These are phyloP conservation scores for Drosophila orena DNA, from an alignment of 1,140 invertebrate genomes.

Conservation along the genomic window DNA sequence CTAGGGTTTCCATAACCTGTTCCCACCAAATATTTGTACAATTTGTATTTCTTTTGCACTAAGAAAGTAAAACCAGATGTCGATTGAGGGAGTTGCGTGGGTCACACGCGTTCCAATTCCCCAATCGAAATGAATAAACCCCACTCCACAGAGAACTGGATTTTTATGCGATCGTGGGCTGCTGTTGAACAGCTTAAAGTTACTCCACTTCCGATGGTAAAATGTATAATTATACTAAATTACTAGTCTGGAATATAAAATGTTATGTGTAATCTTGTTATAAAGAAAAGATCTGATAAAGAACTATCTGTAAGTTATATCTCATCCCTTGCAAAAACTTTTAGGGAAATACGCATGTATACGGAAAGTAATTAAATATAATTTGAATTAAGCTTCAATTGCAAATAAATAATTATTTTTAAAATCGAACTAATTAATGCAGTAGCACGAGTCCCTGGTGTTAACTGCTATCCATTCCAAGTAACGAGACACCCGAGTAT, in stretches of 20 bases:
- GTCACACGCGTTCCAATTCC: slow-evolving; percentile 5
- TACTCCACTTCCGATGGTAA: background rate
- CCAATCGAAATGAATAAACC: slow-evolving; percentile 4
- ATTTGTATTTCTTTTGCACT: slow-evolving; percentile 31
- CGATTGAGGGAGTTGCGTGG: slow-evolving; percentile 48
- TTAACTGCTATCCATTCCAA: slow-evolving; percentile 80
- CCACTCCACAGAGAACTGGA: slow-evolving; percentile 14
- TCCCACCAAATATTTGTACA: slow-evolving; percentile 55
- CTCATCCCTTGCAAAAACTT: no score
- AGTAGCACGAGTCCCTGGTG: slow-evolving; percentile 79
- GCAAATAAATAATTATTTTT: slow-evolving; percentile 2
- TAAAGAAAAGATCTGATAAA: no score
- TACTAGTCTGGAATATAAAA: no score
- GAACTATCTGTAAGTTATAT: no score
- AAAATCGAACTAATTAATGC: slow-evolving; percentile 28
- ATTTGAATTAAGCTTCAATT: no score
- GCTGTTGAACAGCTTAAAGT: background rate
- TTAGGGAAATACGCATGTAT: no score
- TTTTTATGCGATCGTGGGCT: background rate
- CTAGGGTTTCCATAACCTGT: slow-evolving; percentile 59
- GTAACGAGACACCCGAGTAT: slow-evolving; percentile 77
- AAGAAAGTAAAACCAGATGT: slow-evolving; percentile 55
- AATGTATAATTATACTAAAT: no score
- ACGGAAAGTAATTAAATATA: no score
- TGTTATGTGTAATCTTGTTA: no score